Evolutionary conservation across 2,888 invertebrate genomes (phyloP).

Genomic region (Sipha maydis): DNA sequence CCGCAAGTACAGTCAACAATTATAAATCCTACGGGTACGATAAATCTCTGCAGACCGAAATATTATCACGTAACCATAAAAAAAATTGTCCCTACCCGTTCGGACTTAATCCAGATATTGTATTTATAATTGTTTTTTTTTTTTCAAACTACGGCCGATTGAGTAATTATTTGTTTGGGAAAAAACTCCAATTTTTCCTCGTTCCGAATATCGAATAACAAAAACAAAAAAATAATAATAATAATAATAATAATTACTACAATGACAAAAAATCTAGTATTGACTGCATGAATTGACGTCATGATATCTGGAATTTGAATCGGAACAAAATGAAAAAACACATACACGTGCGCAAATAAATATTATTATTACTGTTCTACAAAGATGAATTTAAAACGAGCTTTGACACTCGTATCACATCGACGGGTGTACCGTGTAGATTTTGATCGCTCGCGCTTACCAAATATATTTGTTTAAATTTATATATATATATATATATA

Average conservation of each 20-base stretch:
- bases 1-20: neutral
- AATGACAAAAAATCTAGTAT: neutral
- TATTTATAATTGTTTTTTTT: neutral
- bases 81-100: neutral
- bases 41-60: neutral
- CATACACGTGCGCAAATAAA: too few species aligned
- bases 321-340: neutral
- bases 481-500: neutral
- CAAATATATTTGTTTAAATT: neutral
- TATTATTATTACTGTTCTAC: neutral
- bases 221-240: too few species aligned
- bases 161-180: neutral
- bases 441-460: neutral
- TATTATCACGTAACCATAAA: neutral
- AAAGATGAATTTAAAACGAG: neutral
- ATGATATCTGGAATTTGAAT: neutral
- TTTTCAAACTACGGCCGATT: neutral
- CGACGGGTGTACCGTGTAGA: neutral
- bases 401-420: neutral
- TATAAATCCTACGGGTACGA: neutral
- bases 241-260: neutral
- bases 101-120: neutral
- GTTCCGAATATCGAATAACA: neutral
- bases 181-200: neutral
- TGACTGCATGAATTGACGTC: neutral